These are phyloP conservation scores for Antheraea pernyi DNA, from an alignment of 1,140 invertebrate species.

Conservation along the genomic window DNA sequence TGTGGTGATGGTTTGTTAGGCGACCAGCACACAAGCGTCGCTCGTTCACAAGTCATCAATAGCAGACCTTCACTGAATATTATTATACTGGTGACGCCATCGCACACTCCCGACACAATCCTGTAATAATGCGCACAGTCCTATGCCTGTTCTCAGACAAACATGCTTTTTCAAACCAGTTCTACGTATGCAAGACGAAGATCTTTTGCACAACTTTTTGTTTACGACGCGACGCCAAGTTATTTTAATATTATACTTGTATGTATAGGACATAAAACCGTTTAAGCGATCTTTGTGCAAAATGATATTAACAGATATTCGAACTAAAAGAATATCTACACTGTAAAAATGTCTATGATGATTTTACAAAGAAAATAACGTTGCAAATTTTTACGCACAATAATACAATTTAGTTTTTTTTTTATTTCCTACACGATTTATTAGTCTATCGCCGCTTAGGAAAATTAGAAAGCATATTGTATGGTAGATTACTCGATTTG, in stretches of 20 bases:
- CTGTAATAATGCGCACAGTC: constrained; percentile 29
- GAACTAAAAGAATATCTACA: too few relatives aligned
- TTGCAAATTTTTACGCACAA: too few relatives aligned
- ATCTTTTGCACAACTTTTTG: constrained; percentile 5
- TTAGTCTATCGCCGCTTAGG: too few relatives aligned
- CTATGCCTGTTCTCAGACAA: constrained; percentile 39
- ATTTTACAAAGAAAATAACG: too few relatives aligned
- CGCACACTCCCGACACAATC: constrained; percentile 46
- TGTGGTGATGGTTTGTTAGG: constrained; percentile 26
- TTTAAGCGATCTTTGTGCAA: too few relatives aligned
- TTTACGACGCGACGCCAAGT: neutral
- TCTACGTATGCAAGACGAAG: constrained; percentile 1
- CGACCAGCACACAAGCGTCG: constrained; percentile 38
- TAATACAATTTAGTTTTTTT: too few relatives aligned
- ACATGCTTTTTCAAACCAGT: constrained; percentile 31
- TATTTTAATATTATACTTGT: neutral
- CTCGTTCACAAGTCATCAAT: constrained; percentile 51
- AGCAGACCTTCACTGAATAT: constrained; percentile 61
- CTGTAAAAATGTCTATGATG: too few relatives aligned
- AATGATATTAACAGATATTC: too few relatives aligned
- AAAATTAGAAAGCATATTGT: too few relatives aligned
- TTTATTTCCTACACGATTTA: too few relatives aligned
- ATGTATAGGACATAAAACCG: too few relatives aligned
- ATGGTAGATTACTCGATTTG: too few relatives aligned
- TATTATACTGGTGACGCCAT: constrained; percentile 69